Conservation (phyloP, 2,113 vertebrate species). For the Indicator indicator region DNA sequence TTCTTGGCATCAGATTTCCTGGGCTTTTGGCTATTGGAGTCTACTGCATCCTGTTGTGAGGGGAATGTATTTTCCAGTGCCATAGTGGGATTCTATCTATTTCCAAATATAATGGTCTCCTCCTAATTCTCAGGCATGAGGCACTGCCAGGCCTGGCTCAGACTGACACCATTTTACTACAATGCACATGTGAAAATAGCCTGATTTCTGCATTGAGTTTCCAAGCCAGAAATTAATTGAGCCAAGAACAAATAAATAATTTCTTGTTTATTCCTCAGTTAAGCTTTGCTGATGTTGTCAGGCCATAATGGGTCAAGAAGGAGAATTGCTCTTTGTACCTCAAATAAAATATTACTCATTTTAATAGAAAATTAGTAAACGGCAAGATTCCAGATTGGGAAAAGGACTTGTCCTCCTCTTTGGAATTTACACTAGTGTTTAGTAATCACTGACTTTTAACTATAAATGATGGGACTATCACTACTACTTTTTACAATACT, state of each 20-base stretch:
- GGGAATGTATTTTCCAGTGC: neutral
- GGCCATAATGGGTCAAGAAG: neutral
- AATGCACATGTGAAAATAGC: neutral
- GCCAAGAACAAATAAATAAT: conserved; percentile 57
- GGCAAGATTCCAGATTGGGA: neutral
- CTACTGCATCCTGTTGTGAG: conserved; percentile 7
- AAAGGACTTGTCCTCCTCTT: neutral
- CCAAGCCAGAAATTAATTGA: conserved; percentile 41
- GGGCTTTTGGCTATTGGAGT: conserved; percentile 40
- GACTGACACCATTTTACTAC: conserved; percentile 16
- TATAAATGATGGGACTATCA: neutral
- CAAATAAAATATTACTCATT: conserved; percentile 9
- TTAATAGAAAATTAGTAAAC: conserved; percentile 23
- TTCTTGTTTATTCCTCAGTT: conserved; percentile 49
- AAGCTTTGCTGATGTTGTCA: conserved; percentile 47
- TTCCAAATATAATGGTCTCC: conserved; percentile 29
- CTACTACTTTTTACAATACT: neutral
- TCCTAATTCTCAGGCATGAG: neutral
- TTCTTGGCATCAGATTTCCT: conserved; percentile 24
- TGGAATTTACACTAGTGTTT: neutral
- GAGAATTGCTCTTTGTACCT: neutral
- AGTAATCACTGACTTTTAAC: neutral
- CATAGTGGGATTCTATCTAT: neutral
- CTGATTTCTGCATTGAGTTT: neutral
- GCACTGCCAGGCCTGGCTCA: conserved; percentile 13